Base-by-base conservation (phyloP, 2,888 invertebrate species). In the Himalopsyche anomala region DNA sequence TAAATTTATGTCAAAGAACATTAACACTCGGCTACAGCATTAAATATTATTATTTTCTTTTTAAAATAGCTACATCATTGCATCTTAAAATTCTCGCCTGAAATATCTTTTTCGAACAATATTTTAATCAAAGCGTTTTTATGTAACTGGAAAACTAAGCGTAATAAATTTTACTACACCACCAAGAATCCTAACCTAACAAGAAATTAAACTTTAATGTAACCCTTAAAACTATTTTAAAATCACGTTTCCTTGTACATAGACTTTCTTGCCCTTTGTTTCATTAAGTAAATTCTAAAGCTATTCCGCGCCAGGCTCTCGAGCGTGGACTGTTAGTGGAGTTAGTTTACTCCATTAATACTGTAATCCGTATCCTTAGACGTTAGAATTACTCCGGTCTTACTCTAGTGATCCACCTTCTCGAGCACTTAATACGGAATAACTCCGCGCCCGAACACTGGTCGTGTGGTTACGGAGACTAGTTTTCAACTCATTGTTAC, bases 321-420 rank as follows among this genome's bases (percentile, higher is more conserved):
- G 62, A 62, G 62, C 62, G 62, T 62, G 62, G 62, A 62, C 62
- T 62, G 62, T 62, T 62, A 62, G 62, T 62, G 62, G 62, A 62
- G 62, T 62, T 62, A 62, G 62, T 62, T 62, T 62, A 62, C 62
- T 62, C 62, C 62, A 62, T 62, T 62, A 62, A 62, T 62, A 62
- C 62, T 62, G 19, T 62, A 62, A 62, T 62, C 62, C 62, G n/a
- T 62, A 62, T 62, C 62, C 62, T 62, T 5, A 62, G 62, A 62
- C 62, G 62, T 62, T 62, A 62, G 62, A 62, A 62, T 62, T 62
- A 62, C 62, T 62, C 62, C 62, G 19, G 62, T 28, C 5, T 62
- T 62, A 62, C 62, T 19, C n/a, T 11, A 62, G 62, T 62, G 62
- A 62, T 62, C 62, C 62, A 62, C 62, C 62, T 62, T 19, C 19